These are phyloP conservation scores for Bradypodion pumilum DNA, from an alignment of 2,797 vertebrate genomes.

Conservation along the genomic window DNA sequence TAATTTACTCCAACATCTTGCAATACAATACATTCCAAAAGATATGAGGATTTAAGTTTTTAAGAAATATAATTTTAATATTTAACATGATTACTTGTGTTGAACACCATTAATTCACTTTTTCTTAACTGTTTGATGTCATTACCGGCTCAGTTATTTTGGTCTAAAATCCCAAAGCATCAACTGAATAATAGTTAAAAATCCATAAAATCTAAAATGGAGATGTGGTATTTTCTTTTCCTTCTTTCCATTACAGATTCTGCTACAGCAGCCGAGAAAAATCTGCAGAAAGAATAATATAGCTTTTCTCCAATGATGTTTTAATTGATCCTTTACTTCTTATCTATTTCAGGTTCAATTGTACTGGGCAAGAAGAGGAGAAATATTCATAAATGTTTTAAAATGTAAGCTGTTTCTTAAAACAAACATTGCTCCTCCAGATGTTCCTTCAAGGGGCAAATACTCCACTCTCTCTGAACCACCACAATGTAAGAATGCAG, in stretches of 20 bases:
- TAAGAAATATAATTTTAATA: constrained; percentile 97
- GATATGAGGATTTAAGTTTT: constrained; percentile 92
- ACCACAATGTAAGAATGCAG: too few species aligned
- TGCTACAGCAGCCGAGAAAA: constrained; percentile 65
- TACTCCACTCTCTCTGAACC: too few species aligned
- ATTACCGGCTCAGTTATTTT: constrained; percentile 89
- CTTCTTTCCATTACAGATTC: constrained; percentile 41
- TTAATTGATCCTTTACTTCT: constrained; percentile 57
- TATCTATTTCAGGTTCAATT: constrained; percentile 39
- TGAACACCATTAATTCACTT: constrained; percentile 90
- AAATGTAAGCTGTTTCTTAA: constrained; percentile 28
- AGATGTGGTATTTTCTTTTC: constrained; percentile 57
- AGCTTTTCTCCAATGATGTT: constrained; percentile 53
- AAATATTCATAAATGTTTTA: constrained; percentile 38
- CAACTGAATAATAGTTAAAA: constrained; percentile 91
- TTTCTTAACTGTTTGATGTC: constrained; percentile 94
- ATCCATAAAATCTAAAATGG: constrained; percentile 89
- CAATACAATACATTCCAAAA: constrained; percentile 98
- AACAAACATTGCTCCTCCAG: neutral
- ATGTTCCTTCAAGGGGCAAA: too few species aligned
- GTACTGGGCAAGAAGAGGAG: neutral
- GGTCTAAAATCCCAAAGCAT: constrained; percentile 78
- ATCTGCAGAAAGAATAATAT: constrained; percentile 48
- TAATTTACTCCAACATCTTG: constrained; percentile 99
- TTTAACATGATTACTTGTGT: constrained; percentile 98